Percentiles rank a stretch among this genome's conserved stretches.
Conservation (phyloP, 64 coral and sea anemone genomes). For the Platygyra sinensis region DNA sequence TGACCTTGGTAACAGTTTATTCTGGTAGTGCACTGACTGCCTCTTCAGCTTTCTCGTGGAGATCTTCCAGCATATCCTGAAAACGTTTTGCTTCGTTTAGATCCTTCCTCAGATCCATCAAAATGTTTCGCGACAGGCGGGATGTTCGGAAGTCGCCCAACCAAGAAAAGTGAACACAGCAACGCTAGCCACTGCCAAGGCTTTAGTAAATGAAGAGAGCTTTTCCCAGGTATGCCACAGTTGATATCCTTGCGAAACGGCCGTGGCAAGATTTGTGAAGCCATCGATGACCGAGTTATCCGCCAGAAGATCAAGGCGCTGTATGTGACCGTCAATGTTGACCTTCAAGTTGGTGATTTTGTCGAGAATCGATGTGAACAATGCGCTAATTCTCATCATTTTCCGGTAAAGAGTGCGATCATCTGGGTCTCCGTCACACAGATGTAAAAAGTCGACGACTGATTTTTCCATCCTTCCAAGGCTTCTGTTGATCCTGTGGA, state of each 20-base stretch:
- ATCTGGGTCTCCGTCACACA: slow-evolving; percentile 44
- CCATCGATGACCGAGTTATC: slow-evolving; percentile 66
- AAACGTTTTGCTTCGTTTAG: slow-evolving; percentile 45
- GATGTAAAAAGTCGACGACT: slow-evolving; percentile 65
- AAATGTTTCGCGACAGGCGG: slow-evolving; percentile 37
- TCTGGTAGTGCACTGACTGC: slow-evolving; percentile 6
- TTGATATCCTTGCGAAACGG: slow-evolving; percentile 59
- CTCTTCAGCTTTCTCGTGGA: slow-evolving; percentile 42
- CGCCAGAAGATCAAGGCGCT: slow-evolving; percentile 68
- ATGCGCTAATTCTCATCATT: slow-evolving; percentile 59
- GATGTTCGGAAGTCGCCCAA: slow-evolving; percentile 13
- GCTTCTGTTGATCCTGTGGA: slow-evolving; percentile 44
- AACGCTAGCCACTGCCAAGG: slow-evolving; percentile 30
- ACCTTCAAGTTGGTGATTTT: slow-evolving; percentile 62
- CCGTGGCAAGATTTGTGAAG: slow-evolving; percentile 35
- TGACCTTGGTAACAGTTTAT: too few species aligned
- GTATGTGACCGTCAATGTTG: slow-evolving; percentile 71
- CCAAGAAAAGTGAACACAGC: slow-evolving; percentile 14
- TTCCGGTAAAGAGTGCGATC: slow-evolving; percentile 22
- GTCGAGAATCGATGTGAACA: slow-evolving; percentile 54
- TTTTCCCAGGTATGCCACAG: slow-evolving; percentile 60
- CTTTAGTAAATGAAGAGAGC: slow-evolving; percentile 45
- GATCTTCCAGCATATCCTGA: slow-evolving; percentile 47
- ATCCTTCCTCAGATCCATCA: slow-evolving; percentile 66
- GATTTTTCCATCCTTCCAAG: slow-evolving; percentile 50